Conservation (phyloP, 1,140 invertebrate species). For the Diuraphis noxia region DNA sequence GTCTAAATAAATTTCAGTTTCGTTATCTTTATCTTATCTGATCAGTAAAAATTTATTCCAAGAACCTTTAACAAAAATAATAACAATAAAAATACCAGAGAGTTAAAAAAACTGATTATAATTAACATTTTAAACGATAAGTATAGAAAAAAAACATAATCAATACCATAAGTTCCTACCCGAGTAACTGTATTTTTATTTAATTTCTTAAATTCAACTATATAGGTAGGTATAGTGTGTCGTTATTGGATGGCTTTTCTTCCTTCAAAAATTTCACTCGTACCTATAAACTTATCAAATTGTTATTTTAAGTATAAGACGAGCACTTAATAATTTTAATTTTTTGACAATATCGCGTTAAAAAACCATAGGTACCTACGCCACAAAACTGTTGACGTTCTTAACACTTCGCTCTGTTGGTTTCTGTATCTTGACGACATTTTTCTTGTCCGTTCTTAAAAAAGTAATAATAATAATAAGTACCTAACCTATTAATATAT, state of each 20-base stretch:
- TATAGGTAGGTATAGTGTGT: too few relatives aligned
- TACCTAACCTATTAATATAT: background rate
- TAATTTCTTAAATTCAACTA: background rate
- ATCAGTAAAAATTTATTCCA: background rate
- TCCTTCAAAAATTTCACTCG: too few relatives aligned
- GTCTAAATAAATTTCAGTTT: background rate
- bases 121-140: background rate
- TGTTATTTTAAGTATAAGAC: background rate
- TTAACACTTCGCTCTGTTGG: background rate
- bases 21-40: background rate
- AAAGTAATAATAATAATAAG: background rate
- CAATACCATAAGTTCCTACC: background rate
- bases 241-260: too few relatives aligned
- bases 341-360: background rate
- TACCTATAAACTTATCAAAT: background rate
- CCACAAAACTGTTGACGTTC: background rate
- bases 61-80: background rate
- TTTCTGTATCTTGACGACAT: background rate
- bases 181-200: background rate
- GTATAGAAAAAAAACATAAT: too few relatives aligned
- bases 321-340: background rate
- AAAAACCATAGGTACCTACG: background rate
- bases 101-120: background rate
- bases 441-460: too few relatives aligned
- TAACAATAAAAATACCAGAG: background rate